A percentile compares a stretch with the other conserved stretches of the same genome.
These are phyloP conservation scores for Therioaphis trifolii DNA, from an alignment of 2,888 invertebrate species.

Conservation along the genomic window DNA sequence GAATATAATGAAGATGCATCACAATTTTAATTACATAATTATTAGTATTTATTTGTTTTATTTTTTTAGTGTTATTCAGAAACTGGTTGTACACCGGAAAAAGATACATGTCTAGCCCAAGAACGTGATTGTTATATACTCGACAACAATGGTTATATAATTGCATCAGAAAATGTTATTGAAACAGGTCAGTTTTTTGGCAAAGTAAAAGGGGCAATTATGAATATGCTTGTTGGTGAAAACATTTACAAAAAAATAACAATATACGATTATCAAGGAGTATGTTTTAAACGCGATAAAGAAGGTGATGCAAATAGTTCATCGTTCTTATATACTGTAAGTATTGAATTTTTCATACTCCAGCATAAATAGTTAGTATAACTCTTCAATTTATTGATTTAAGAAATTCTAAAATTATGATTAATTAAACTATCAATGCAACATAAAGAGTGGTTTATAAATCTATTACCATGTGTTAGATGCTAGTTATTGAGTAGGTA, in stretches of 20 bases:
- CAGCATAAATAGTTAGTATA: too few relatives aligned
- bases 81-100: slow-evolving; percentile 43
- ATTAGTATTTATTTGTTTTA: background rate
- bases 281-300: slow-evolving; percentile 75
- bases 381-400: too few relatives aligned
- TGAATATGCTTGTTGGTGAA: slow-evolving; percentile 79
- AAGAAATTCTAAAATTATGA: too few relatives aligned
- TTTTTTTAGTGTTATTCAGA: slow-evolving; percentile 50
- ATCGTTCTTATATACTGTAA: slow-evolving; percentile 68
- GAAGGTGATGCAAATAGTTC: slow-evolving; percentile 73
- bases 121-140: slow-evolving; percentile 91
- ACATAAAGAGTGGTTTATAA: too few relatives aligned
- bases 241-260: slow-evolving; percentile 80
- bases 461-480: too few relatives aligned
- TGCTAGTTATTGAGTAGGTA: too few relatives aligned
- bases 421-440: too few relatives aligned
- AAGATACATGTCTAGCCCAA: slow-evolving; percentile 78
- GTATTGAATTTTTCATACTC: slow-evolving; percentile 63
- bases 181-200: slow-evolving; percentile 90
- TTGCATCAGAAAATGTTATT: slow-evolving; percentile 78
- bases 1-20: slow-evolving; percentile 32
- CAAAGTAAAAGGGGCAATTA: slow-evolving; percentile 75
- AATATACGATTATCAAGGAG: slow-evolving; percentile 89
- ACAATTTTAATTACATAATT: background rate
- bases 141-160: slow-evolving; percentile 93